Evolutionary conservation across 2,797 vertebrate species (phyloP).

Genomic region (Oryzias sinensis): DNA sequence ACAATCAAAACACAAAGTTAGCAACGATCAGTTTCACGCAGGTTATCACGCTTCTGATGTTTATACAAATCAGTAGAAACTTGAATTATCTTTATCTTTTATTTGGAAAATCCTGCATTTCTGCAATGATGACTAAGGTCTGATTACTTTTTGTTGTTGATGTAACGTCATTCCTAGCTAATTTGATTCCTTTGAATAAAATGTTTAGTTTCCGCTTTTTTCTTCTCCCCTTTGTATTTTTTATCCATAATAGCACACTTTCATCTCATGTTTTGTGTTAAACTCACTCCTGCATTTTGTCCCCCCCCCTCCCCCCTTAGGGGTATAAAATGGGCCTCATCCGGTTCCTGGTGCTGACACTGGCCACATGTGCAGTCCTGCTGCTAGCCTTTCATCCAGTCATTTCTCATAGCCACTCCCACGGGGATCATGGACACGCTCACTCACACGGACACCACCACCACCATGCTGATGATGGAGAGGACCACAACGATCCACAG

Average conservation of each 20-base stretch:
- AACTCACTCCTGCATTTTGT: too few relatives aligned
- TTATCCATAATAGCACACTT: too few relatives aligned
- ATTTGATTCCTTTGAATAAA: too few relatives aligned
- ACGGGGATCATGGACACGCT: slow-evolving; percentile 62
- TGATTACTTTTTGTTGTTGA: too few relatives aligned
- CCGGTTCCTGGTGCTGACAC: slow-evolving; percentile 52
- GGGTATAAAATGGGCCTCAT: slow-evolving; percentile 53
- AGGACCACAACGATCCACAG: slow-evolving; percentile 50
- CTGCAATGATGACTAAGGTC: too few relatives aligned
- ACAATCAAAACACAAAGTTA: slow-evolving; percentile 9
- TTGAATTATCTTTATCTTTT: too few relatives aligned
- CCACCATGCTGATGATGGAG: slow-evolving; percentile 65
- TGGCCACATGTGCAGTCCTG: slow-evolving; percentile 53
- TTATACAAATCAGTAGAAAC: background rate
- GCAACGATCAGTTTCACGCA: background rate
- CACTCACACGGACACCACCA: slow-evolving; percentile 42
- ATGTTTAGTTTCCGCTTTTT: too few relatives aligned
- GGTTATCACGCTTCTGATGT: background rate
- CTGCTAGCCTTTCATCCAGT: slow-evolving; percentile 48
- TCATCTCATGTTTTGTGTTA: too few relatives aligned
- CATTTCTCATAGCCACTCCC: slow-evolving; percentile 67
- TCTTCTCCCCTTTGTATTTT: too few relatives aligned
- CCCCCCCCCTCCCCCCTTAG: background rate
- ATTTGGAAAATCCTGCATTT: too few relatives aligned
- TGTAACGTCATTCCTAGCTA: too few relatives aligned